Percentiles rank a stretch among this genome's conserved stretches.
phyloP scores from a whole-genome alignment of 1,140 invertebrate genomes.

The Propsilocerus akamusi region DNA sequence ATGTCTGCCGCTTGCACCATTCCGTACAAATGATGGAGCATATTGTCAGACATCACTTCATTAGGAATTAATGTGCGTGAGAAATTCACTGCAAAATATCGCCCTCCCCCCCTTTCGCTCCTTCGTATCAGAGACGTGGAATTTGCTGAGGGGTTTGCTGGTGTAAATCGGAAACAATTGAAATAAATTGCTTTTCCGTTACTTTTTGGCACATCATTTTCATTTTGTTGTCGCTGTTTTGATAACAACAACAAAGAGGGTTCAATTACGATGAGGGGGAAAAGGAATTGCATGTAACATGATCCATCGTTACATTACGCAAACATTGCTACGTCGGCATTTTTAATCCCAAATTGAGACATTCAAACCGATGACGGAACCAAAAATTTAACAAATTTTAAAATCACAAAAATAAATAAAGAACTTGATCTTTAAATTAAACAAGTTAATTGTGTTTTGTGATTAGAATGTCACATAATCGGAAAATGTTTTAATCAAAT shows the following conservation, averaged over 20 bases:
- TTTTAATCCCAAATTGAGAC: not conserved
- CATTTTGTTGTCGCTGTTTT: too few relatives aligned
- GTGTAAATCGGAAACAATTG: not conserved
- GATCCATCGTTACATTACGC: not conserved
- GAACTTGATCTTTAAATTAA: too few relatives aligned
- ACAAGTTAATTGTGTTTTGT: too few relatives aligned
- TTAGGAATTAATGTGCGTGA: slow-evolving; percentile 1
- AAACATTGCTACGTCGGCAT: not conserved
- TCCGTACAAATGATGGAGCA: too few relatives aligned
- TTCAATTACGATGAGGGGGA: not conserved
- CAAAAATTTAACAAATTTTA: not conserved
- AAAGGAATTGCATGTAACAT: not conserved
- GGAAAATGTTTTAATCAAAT: too few relatives aligned
- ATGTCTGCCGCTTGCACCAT: too few relatives aligned
- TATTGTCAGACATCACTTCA: too few relatives aligned
- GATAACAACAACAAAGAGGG: not conserved
- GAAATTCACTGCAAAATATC: too few relatives aligned
- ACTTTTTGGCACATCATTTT: slow-evolving; percentile 1
- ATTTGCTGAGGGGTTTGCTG: too few relatives aligned
- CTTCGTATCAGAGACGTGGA: not conserved
- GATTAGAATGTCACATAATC: too few relatives aligned
- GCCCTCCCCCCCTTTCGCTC: not conserved
- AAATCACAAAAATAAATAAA: not conserved
- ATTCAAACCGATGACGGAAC: not conserved
- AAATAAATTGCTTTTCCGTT: slow-evolving; percentile 1